Evolutionary conservation across 2,113 vertebrate species (phyloP).

Genomic region (Clupea harengus): DNA sequence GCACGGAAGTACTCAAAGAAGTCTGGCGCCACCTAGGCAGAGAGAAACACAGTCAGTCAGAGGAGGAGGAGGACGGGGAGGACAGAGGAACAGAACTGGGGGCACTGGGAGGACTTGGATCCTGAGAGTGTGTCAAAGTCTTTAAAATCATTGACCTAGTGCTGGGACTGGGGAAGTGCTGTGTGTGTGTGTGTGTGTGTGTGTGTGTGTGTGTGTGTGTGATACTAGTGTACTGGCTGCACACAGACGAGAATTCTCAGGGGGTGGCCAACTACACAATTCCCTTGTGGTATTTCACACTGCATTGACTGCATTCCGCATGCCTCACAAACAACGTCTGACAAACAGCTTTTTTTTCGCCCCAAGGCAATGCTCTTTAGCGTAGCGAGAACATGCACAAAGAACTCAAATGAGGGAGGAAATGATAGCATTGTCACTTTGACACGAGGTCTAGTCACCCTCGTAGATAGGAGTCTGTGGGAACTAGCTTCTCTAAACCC

Average conservation of each 20-base stretch:
- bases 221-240: too few relatives aligned
- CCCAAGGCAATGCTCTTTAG: neutral
- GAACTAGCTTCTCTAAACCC: neutral
- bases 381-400: neutral
- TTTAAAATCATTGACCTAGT: neutral
- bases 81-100: neutral
- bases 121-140: neutral
- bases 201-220: neutral
- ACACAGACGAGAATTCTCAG: neutral
- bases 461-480: neutral
- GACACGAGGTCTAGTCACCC: neutral
- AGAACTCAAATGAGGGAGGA: neutral
- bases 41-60: neutral
- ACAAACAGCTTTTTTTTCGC: neutral
- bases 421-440: neutral
- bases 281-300: slow-evolving; percentile 3
- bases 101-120: neutral
- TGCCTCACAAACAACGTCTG: neutral
- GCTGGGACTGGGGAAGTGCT: too few relatives aligned
- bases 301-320: neutral
- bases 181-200: too few relatives aligned
- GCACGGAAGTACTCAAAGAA: slow-evolving; percentile 95
- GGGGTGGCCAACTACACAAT: neutral
- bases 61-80: neutral
- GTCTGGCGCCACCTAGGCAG: slow-evolving; percentile 80